Conservation (phyloP, 2,113 vertebrate species). For the Phrynosoma blainvillii region DNA sequence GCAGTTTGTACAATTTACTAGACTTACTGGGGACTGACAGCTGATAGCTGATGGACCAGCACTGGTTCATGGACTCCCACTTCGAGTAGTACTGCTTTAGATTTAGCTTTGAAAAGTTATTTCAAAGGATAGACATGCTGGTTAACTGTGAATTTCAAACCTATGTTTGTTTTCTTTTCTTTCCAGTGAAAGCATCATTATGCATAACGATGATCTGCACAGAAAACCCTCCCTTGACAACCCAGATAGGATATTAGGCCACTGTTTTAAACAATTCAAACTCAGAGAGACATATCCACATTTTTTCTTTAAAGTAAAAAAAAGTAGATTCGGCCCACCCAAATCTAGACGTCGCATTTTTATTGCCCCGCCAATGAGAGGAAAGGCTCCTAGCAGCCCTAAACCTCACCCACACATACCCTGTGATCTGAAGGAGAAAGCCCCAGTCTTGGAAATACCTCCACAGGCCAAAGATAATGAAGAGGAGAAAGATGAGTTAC, state of each 20-base stretch:
- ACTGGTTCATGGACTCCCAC: background rate
- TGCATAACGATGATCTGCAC: background rate
- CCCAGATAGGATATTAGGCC: slow-evolving; percentile 8
- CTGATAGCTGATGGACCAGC: no score
- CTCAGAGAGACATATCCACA: slow-evolving; percentile 39
- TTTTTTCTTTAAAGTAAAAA: slow-evolving; percentile 25
- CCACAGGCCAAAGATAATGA: background rate
- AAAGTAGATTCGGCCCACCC: slow-evolving; percentile 34
- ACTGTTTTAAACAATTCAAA: slow-evolving; percentile 55
- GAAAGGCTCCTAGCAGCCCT: rapidly evolving
- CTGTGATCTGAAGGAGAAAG: background rate
- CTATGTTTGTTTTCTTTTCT: background rate
- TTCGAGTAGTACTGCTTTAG: background rate
- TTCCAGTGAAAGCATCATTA: background rate
- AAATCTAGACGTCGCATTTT: slow-evolving; percentile 54
- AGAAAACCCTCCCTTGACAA: background rate
- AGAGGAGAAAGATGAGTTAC: background rate
- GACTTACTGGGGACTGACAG: no score
- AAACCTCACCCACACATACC: background rate
- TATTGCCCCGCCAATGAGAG: slow-evolving; percentile 26
- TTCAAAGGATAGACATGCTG: background rate
- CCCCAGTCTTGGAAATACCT: no score
- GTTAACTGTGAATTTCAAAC: background rate
- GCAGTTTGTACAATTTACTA: no score
- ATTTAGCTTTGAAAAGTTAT: background rate